Percentiles rank a stretch among this genome's conserved stretches.
Evolutionary conservation across 2,797 vertebrate species (phyloP).

Genomic region (Acipenser ruthenus): DNA sequence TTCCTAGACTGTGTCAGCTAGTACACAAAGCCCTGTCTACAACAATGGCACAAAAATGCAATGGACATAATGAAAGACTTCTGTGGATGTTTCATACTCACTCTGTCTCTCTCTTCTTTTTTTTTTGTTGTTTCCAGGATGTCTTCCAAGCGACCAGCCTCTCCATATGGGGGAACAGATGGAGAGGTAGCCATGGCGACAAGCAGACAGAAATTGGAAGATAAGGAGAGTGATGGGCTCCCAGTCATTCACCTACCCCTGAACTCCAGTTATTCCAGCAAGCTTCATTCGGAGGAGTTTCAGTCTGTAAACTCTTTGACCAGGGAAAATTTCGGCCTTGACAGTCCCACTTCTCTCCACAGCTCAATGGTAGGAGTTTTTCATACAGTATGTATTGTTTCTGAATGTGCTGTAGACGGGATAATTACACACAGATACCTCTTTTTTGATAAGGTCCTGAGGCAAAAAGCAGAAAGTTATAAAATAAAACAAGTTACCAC

Average conservation of each 20-base stretch:
- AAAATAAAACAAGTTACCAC: too few relatives aligned
- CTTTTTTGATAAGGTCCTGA: too few relatives aligned
- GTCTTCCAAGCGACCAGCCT: slow-evolving; percentile 99
- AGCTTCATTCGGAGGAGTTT: slow-evolving; percentile 78
- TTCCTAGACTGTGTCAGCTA: slow-evolving; percentile 60
- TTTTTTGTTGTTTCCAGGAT: slow-evolving; percentile 94
- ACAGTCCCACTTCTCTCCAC: slow-evolving; percentile 83
- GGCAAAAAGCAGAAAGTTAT: too few relatives aligned
- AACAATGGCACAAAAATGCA: slow-evolving; percentile 72
- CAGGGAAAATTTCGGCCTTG: slow-evolving; percentile 70
- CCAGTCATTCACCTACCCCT: slow-evolving; percentile 97
- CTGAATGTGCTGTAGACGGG: too few relatives aligned
- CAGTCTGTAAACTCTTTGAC: slow-evolving; percentile 69
- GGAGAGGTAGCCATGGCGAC: slow-evolving; percentile 99
- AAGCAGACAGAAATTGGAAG: slow-evolving; percentile 97
- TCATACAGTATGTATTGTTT: not conserved
- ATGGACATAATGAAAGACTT: slow-evolving; percentile 76
- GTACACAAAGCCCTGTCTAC: slow-evolving; percentile 73
- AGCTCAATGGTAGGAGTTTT: slow-evolving; percentile 63
- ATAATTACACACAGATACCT: too few relatives aligned
- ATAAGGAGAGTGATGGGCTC: slow-evolving; percentile 88
- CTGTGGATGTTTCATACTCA: slow-evolving; percentile 73
- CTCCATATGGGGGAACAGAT: slow-evolving; percentile 99
- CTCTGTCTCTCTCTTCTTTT: slow-evolving; percentile 55
- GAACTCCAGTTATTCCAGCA: slow-evolving; percentile 89